Conservation (phyloP, 2,888 invertebrate genomes). For the Melanchra persicariae region DNA sequence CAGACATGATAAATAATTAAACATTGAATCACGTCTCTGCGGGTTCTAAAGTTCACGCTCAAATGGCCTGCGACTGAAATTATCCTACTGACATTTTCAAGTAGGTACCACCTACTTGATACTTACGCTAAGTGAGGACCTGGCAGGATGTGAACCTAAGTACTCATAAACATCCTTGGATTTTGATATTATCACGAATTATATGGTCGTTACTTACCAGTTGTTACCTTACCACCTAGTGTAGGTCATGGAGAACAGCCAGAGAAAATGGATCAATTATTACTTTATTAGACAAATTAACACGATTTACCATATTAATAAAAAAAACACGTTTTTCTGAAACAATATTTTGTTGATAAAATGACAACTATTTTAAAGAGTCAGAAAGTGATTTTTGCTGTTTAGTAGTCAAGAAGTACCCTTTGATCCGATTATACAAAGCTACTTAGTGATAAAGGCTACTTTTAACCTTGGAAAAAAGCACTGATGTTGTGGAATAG, state of each 20-base stretch:
- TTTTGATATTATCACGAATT: conserved; percentile 1
- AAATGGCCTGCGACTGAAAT: conserved; percentile 38
- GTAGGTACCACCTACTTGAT: neutral
- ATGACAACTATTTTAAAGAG: no score
- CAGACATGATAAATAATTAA: conserved; percentile 14
- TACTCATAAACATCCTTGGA: neutral
- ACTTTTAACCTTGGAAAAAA: no score
- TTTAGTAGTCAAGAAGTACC: no score
- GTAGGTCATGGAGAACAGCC: conserved; percentile 16
- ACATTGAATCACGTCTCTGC: conserved; percentile 9
- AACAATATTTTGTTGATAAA: no score
- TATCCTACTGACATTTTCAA: conserved; percentile 55
- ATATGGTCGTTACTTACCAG: neutral
- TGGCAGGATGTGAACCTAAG: conserved; percentile 5
- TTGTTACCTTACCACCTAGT: neutral
- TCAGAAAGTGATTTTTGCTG: no score
- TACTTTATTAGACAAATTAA: conserved; percentile 9
- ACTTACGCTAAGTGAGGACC: conserved; percentile 6
- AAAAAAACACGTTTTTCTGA: neutral
- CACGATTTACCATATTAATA: neutral
- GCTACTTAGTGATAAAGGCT: no score
- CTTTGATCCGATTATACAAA: no score
- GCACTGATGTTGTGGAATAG: no score
- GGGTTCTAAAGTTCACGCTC: conserved; percentile 53
- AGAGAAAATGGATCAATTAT: conserved; percentile 10